Evolutionary conservation across 1,140 invertebrate genomes (phyloP).

Genomic region (Harlomillsia oculata): DNA sequence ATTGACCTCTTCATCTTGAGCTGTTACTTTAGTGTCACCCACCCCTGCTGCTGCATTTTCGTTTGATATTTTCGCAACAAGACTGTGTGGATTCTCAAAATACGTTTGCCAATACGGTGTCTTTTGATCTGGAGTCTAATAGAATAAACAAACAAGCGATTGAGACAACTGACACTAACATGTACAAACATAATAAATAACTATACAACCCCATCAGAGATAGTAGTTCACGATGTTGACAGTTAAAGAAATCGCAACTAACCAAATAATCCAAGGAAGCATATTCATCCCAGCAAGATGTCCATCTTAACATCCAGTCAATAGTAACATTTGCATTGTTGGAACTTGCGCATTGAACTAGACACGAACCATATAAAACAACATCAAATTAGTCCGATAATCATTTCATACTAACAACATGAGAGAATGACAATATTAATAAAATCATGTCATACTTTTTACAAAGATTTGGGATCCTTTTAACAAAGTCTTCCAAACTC

Average conservation of each 20-base stretch:
- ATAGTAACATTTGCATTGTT: slow-evolving; percentile 18
- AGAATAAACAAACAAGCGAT: slow-evolving; percentile 10
- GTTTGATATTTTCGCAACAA: no score
- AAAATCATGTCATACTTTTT: slow-evolving; percentile 33
- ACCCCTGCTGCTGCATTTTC: no score
- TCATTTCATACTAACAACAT: no score
- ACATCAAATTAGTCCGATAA: neutral
- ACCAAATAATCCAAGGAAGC: slow-evolving; percentile 36
- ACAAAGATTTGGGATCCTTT: slow-evolving; percentile 36
- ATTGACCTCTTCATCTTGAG: no score
- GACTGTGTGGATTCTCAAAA: slow-evolving; percentile 7
- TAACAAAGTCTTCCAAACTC: slow-evolving; percentile 38
- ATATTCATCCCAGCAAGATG: slow-evolving; percentile 42
- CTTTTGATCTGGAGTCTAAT: slow-evolving; percentile 17
- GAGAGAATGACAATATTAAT: no score
- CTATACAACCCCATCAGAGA: no score
- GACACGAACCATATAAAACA: neutral
- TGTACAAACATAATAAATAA: slow-evolving; percentile 9
- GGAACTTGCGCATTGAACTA: neutral
- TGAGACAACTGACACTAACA: slow-evolving; percentile 4
- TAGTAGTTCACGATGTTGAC: slow-evolving; percentile 6
- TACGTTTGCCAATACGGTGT: slow-evolving; percentile 16
- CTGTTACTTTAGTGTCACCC: no score
- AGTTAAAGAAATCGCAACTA: slow-evolving; percentile 19
- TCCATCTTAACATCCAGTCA: slow-evolving; percentile 38